These are phyloP conservation scores for Cathartes aura DNA, from an alignment of 2,113 vertebrate species.

Conservation along the genomic window DNA sequence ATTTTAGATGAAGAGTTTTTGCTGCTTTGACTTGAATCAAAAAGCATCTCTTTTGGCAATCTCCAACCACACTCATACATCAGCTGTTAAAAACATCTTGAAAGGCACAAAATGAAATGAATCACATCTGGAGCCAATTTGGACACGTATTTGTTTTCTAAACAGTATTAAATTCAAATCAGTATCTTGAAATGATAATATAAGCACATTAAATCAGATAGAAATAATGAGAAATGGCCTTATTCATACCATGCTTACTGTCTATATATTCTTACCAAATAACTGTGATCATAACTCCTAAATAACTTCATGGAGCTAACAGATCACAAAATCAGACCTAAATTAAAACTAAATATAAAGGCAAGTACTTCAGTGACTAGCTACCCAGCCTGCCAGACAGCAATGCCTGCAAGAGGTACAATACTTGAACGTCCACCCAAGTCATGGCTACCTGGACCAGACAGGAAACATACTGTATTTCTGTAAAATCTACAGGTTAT, in stretches of 20 bases:
- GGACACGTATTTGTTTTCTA: neutral
- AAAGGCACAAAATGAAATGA: conserved; percentile 1
- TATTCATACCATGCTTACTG: neutral
- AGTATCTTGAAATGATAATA: neutral
- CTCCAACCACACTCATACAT: neutral
- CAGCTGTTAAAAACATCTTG: conserved; percentile 20
- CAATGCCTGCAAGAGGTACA: neutral
- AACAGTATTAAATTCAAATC: conserved; percentile 38
- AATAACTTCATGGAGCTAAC: conserved; percentile 1
- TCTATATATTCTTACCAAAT: neutral
- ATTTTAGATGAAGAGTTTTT: neutral
- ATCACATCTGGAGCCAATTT: neutral
- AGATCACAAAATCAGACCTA: conserved; percentile 3
- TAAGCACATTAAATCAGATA: neutral
- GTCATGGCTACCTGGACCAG: neutral
- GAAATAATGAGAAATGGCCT: neutral
- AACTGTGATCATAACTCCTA: neutral
- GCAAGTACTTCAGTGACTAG: neutral
- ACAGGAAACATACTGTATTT: neutral
- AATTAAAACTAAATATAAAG: neutral
- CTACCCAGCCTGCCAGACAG: neutral
- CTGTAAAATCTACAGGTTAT: neutral
- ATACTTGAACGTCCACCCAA: neutral
- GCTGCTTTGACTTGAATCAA: neutral
- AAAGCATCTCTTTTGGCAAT: neutral